Evolutionary conservation across 2,797 vertebrate species (phyloP), one percentile per base, ranked within the genome.

Genomic region (Podarcis lilfordi): DNA sequence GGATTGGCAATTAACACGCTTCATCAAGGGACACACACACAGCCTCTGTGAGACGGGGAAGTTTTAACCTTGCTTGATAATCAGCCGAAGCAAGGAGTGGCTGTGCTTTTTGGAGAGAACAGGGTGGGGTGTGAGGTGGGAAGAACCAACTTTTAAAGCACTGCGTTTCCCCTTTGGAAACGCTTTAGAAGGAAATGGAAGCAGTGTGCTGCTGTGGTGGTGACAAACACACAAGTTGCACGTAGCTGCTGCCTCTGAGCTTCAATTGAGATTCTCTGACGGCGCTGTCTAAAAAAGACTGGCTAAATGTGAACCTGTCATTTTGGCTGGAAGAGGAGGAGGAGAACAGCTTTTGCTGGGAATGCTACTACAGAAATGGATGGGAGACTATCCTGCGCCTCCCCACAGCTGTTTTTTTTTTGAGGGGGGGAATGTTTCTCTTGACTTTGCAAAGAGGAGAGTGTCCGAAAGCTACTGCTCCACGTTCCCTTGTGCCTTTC

Each of bases 11-110:
- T 81, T 88, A 8, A 11, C 27, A 27, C 23, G 35, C 78, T 91
- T 90, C 89, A 85, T 88, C 72, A 13, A 86, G 91, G 88, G 90
- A 85, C 86, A 92, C 89, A 85, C 86, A 92, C 89, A 83, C 0
- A 2, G 69, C 76, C 84, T 5, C 92, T 43, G 0, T 40, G 50
- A 80, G 55, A 92, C 89, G 76, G 21, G 50, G 0, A 4, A 77
- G 45, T 86, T 90, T 82, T 37, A 4, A 89, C 37, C 90, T 85
- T 91, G 83, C 66, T n/a, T 74, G 32, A 68, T 0, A 15, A 80
- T 89, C 64, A 61, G 83, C 45, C 79, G 59, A 37, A 17, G 68
- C 45, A 89, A 85, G 79, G 89, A 40, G 35, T 61, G 59, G 81
- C 72, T 2, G 0, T 88, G 61, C 76, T 77, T 84, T 37, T 83